Percentiles rank a stretch among this genome's conserved stretches.
These are phyloP conservation scores for Gallinago nigripennis DNA, from an alignment of 2,797 vertebrate species.

Conservation along the genomic window DNA sequence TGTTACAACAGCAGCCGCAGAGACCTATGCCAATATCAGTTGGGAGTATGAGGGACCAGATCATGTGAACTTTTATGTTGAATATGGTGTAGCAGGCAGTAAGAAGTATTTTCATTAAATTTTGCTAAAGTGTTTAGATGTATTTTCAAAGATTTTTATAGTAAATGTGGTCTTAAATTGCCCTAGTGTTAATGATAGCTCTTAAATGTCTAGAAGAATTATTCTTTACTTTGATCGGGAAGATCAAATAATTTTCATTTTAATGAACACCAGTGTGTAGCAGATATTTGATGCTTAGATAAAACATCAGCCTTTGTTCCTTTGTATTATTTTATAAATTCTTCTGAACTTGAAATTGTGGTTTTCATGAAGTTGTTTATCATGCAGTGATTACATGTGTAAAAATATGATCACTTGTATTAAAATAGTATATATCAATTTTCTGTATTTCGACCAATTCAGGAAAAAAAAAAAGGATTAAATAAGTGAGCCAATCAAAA, in stretches of 20 bases:
- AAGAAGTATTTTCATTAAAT: slow-evolving; percentile 83
- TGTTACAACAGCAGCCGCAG: slow-evolving; percentile 83
- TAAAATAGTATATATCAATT: neutral
- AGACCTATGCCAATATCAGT: slow-evolving; percentile 90
- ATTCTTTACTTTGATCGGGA: neutral
- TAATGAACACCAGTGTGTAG: neutral
- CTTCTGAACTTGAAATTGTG: neutral
- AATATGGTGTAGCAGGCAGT: slow-evolving; percentile 93
- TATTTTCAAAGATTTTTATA: slow-evolving; percentile 44
- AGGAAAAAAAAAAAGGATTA: neutral
- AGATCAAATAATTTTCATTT: slow-evolving; percentile 1
- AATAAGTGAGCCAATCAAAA: neutral
- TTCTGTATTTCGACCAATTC: neutral
- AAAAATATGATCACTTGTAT: neutral
- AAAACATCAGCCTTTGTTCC: slow-evolving; percentile 50
- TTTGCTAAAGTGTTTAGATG: slow-evolving; percentile 51
- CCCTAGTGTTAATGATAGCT: slow-evolving; percentile 21
- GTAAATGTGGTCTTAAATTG: neutral
- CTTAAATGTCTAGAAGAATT: neutral
- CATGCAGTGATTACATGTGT: neutral
- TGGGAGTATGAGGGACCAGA: slow-evolving; percentile 95
- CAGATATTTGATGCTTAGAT: neutral
- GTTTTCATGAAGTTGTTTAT: neutral
- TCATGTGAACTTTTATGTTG: slow-evolving; percentile 89
- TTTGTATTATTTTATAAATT: slow-evolving; percentile 40